Evolutionary conservation across 1,140 invertebrate species (phyloP).

Genomic region (Bombus superbus): DNA sequence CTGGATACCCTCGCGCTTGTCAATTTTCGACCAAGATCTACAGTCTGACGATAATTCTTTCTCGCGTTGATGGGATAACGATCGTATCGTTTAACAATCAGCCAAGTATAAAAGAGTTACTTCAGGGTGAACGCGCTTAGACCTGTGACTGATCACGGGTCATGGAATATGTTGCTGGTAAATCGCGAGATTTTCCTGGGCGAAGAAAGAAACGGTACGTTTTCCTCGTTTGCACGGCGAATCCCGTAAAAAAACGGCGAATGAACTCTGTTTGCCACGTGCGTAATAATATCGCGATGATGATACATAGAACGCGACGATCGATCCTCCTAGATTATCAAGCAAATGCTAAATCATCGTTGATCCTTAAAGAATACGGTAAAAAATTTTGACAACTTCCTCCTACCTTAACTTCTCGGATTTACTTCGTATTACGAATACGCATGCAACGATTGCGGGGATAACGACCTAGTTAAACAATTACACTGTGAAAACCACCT

Average conservation of each 20-base stretch:
- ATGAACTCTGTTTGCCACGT: not conserved
- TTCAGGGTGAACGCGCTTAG: slow-evolving; percentile 31
- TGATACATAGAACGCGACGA: not conserved
- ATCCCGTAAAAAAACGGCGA: slow-evolving; percentile 18
- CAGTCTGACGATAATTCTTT: not conserved
- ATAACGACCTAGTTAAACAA: no score
- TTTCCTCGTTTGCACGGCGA: slow-evolving; percentile 12
- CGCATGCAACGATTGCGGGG: no score
- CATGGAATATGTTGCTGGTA: not conserved
- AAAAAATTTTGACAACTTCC: no score
- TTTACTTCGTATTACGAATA: no score
- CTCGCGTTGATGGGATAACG: not conserved
- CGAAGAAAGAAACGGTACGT: slow-evolving; percentile 8
- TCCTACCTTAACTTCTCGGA: no score
- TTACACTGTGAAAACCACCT: no score
- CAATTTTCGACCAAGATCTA: not conserved
- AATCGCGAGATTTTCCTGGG: slow-evolving; percentile 15
- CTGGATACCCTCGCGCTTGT: no score
- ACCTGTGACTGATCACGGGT: slow-evolving; percentile 11
- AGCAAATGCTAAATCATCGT: not conserved
- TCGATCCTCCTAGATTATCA: not conserved
- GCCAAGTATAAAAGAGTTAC: not conserved
- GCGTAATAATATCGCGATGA: no score
- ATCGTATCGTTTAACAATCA: not conserved
- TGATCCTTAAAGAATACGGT: no score